Base-by-base conservation (phyloP, 1,140 invertebrate genomes). In the Mamestra configurata region DNA sequence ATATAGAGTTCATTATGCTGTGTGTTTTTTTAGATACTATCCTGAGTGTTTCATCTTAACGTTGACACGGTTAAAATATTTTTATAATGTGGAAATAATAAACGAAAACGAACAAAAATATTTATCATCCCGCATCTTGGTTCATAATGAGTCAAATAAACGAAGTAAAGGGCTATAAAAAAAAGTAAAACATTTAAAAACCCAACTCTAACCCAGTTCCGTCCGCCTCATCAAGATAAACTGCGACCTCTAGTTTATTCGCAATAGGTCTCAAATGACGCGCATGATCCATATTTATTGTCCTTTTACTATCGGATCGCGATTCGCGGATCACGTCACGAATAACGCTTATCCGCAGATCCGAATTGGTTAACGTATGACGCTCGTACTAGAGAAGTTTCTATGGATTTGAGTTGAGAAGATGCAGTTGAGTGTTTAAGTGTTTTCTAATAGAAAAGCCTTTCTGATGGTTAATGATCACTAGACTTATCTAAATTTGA, bases 201-300 rank as follows among this genome's bases (percentile, higher is more conserved):
- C 43, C 13, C 15, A 49, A n/a, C 43, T 10, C 35, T 20, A 35
- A 49, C 11, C 11, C 20, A 22, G 4, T 46, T 20, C 40, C 8
- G 27, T 61, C 1, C 15, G 8, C 24, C 35, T 35, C 53, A 55
- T 73, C 71, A 73, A 37, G 31, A 73, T 73, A 57, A 73, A 59
- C 35, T 73, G 20, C 71, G 18, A 15, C 20, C 22, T 73, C 71
- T 73, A 73, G 71, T 73, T 73, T 73, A 73, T 73, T 73, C 53
- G 71, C 53, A 59, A 73, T 73, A 73, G 71, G 71, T 24, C 40
- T 22, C 71, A 73, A 73, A 73, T 73, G 71, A 73, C 53, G 71
- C 71, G 51, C 2, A 40, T 73, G 71, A 73, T 73, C 11, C 71
- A 53, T 73, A 73, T 73, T 73, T 73, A 73, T 73, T 59, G 71